These are phyloP conservation scores for Leucophenga montana DNA, from an alignment of 2,888 invertebrate species.

Conservation along the genomic window DNA sequence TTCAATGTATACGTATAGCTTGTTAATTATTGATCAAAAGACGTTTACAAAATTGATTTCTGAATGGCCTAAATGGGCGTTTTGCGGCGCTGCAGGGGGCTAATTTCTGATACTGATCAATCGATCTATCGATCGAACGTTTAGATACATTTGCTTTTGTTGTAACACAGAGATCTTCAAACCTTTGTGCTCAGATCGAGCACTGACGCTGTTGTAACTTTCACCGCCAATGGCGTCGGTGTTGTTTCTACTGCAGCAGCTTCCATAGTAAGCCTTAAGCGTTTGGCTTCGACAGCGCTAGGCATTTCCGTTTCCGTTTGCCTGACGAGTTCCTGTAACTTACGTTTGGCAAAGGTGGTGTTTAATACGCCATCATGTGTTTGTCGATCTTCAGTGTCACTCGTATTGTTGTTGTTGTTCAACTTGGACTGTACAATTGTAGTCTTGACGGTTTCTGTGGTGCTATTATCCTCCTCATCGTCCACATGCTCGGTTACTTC, in stretches of 20 bases:
- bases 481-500: neutral
- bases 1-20: neutral
- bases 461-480: slow-evolving; percentile 39
- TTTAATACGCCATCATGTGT: slow-evolving; percentile 38
- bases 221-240: slow-evolving; percentile 35
- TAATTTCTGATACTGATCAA: neutral
- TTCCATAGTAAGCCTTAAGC: slow-evolving; percentile 43
- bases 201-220: slow-evolving; percentile 61
- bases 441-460: slow-evolving; percentile 44
- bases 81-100: slow-evolving; percentile 43
- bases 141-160: too few species aligned
- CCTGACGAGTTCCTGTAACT: slow-evolving; percentile 51
- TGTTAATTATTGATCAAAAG: neutral
- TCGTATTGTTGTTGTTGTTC: slow-evolving; percentile 40
- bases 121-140: neutral
- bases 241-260: slow-evolving; percentile 7
- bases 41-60: neutral
- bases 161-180: slow-evolving; percentile 62
- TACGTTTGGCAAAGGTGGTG: slow-evolving; percentile 40
- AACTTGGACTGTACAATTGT: slow-evolving; percentile 42
- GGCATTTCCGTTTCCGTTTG: slow-evolving; percentile 29
- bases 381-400: slow-evolving; percentile 28
- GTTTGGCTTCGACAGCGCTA: slow-evolving; percentile 43
- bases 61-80: slow-evolving; percentile 8
- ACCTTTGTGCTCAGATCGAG: slow-evolving; percentile 80